Evolutionary conservation across 1,140 invertebrate species (phyloP).

Genomic region (Diplogasteroides magnus): DNA sequence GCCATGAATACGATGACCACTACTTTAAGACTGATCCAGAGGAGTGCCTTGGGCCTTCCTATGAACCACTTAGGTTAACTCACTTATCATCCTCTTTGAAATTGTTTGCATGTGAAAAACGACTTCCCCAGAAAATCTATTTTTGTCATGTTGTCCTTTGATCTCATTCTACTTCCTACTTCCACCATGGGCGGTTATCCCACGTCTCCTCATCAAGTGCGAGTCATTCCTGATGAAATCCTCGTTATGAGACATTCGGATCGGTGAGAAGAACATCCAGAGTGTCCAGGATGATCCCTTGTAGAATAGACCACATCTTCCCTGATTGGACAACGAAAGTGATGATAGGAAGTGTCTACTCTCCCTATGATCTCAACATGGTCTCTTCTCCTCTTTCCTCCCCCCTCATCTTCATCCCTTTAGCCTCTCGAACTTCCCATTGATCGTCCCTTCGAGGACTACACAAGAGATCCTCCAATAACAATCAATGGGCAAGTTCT

Average conservation of each 20-base stretch:
- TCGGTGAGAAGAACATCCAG: no score
- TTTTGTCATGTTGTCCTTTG: not conserved
- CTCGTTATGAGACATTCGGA: constrained; percentile 42
- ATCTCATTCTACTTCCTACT: not conserved
- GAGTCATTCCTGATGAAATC: constrained; percentile 5
- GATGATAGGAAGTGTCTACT: constrained; percentile 61
- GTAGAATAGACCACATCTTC: constrained; percentile 39
- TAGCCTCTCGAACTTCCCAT: constrained; percentile 57
- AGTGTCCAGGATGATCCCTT: no score
- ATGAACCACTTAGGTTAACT: no score
- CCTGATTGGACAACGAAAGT: constrained; percentile 25
- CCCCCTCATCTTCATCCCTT: constrained; percentile 4
- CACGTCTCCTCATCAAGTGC: not conserved
- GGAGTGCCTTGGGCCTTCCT: no score
- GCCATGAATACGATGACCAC: no score
- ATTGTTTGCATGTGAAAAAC: no score
- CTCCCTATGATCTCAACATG: constrained; percentile 81
- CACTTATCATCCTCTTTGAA: no score
- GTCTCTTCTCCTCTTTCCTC: constrained; percentile 57
- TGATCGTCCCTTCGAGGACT: constrained; percentile 62
- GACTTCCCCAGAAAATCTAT: no score
- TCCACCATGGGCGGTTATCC: not conserved
- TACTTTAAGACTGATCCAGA: no score
- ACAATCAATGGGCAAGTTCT: constrained; percentile 68
- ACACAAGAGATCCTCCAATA: constrained; percentile 75